phyloP scores from a whole-genome alignment of 2,797 vertebrate genomes.

The Dendrocincla tyrannina region DNA sequence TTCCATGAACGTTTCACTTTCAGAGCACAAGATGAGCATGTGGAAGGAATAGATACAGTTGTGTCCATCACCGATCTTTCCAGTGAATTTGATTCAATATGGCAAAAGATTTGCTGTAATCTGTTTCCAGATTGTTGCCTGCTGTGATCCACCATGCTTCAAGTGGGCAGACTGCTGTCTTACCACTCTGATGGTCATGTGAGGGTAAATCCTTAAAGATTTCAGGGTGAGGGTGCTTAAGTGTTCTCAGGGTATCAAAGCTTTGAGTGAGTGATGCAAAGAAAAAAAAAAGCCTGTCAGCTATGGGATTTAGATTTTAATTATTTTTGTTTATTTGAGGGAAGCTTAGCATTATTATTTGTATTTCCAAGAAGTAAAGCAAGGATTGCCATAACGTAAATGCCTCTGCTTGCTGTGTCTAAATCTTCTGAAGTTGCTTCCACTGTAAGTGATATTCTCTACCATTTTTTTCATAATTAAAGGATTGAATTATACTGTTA shows the following conservation, averaged over 20 bases:
- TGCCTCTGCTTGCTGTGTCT: neutral
- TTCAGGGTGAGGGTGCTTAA: neutral
- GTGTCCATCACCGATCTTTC: neutral
- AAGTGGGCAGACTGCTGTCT: neutral
- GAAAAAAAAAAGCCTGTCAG: neutral
- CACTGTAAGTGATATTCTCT: neutral
- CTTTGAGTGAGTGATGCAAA: neutral
- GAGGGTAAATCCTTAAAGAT: neutral
- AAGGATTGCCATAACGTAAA: neutral
- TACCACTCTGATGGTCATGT: neutral
- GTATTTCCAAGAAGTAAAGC: neutral
- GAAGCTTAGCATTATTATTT: neutral
- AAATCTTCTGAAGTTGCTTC: neutral
- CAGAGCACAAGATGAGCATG: neutral
- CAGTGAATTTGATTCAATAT: neutral
- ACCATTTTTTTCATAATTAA: neutral
- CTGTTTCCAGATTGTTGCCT: fast-evolving
- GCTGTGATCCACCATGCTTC: neutral
- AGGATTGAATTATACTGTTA: neutral
- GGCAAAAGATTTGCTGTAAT: neutral
- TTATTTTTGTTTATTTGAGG: neutral
- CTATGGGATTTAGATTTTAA: neutral
- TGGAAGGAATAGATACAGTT: neutral
- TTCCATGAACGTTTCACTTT: neutral
- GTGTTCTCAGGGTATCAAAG: neutral